Evolutionary conservation across 2,113 vertebrate genomes (phyloP), one percentile per base, ranked within the genome.

Genomic region (Meriones unguiculatus): DNA sequence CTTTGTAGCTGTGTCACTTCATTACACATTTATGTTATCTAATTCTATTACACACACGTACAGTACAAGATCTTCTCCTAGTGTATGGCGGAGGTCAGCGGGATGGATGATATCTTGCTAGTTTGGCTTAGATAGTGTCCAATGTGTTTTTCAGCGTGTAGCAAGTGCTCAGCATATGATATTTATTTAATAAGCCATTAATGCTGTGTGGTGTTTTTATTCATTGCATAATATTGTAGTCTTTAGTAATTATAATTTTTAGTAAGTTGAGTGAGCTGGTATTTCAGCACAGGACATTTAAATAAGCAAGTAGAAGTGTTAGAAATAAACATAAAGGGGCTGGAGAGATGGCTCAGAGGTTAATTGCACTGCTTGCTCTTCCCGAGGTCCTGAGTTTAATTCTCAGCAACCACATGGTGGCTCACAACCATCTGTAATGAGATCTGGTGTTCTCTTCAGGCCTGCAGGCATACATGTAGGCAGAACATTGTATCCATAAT

Each of bases 161-260:
- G 20, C 35, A 81, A 81, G 78, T 81, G 41, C 32, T n/a, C 12
- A 62, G 35, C 3, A 2, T 46, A 22, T 38, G n/a, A 81, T n/a
- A 62, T 15, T 62, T 24, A 82, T 8, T 41, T 82, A 62, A 25
- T 62, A 62, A 82, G n/a, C 38, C 80, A 41, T 62, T 82, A 82
- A 28, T 82, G 73, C 38, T 46, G 22, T 75, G 72, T 41, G 15
- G 7, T 64, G 77, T 30, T 95, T 87, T 78, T 78, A 72, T 80
- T 87, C 24, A 70, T 62, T 69, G 50, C 24, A 20, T 87, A 62
- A 15, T 59, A 4, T 35, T 4, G 10, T 59, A 38, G n/a, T 76
- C 62, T 87, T 72, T 59, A 65, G 41, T 85, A 84, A 64, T 84
- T 84, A 59, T 32, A 72, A 41, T 30, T 90, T 90, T 86, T 87